phyloP scores from a whole-genome alignment of 2,113 vertebrate species.

The Burhinus oedicnemus region DNA sequence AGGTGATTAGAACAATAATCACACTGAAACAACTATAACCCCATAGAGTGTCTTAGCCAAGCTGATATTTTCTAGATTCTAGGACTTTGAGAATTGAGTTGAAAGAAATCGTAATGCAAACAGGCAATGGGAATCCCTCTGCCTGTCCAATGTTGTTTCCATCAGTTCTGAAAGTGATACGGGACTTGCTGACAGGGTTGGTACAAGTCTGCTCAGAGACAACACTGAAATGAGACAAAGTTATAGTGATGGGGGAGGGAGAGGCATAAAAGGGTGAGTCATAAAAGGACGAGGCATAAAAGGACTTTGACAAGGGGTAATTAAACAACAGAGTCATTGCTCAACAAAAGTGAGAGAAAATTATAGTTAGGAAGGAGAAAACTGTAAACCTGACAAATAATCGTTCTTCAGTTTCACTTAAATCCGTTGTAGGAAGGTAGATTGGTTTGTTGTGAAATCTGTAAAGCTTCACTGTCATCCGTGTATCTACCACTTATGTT shows the following conservation, averaged over 20 bases:
- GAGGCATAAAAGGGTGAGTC: not conserved
- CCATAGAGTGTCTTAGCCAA: not conserved
- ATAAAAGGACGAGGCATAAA: not conserved
- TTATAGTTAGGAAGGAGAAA: not conserved
- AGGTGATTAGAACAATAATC: not conserved
- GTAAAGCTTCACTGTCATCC: not conserved
- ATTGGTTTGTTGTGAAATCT: not conserved
- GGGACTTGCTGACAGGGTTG: not conserved
- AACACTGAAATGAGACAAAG: not conserved
- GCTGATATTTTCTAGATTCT: not conserved
- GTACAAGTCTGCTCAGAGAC: not conserved
- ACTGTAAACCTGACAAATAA: not conserved
- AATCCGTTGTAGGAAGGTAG: not conserved
- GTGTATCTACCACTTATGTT: not conserved
- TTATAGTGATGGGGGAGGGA: not conserved
- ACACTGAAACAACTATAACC: not conserved
- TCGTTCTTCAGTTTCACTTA: not conserved
- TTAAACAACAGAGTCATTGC: not conserved
- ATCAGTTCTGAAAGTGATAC: not conserved
- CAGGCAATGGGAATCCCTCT: not conserved
- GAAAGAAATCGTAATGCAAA: not conserved
- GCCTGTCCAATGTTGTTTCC: not conserved
- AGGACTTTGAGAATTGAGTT: not conserved
- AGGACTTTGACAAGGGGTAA: conserved; percentile 1
- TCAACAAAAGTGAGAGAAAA: not conserved